Base-by-base conservation (phyloP, 2,797 vertebrate species). In the Tarsius wallacei region DNA sequence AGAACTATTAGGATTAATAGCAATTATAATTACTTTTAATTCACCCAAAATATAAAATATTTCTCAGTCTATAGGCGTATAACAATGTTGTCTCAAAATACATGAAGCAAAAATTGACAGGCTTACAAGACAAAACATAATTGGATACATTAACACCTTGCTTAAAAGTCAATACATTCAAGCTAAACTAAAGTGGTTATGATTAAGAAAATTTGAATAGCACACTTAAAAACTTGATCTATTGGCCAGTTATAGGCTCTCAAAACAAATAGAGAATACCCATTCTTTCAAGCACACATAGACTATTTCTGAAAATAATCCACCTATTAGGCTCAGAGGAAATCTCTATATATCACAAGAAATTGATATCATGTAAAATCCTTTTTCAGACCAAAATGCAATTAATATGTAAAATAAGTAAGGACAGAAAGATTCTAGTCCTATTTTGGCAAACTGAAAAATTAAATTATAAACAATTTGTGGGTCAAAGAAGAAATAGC, bases 81-180 rank as follows among this genome's bases (percentile, higher is more conserved):
- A 91, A 63, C 5, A 87, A 59, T n/a, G 42, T 55, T 71, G 21
- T 31, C 31, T 94, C 64, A 83, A 96, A 78, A 70, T 77, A 82
- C 31, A 42, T 36, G 24, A 89, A 83, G 42, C 63, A 64, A 95
- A 93, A 93, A 77, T 49, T 15, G 11, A 53, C 4, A 90, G 21
- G 71, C 86, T 89, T 59, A 16, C 2, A 66, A 68, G 24, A 78
- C 78, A 10, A 82, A 68, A 33, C 17, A 57, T 24, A 78, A 61
- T n/a, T 96, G 19, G 24, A 83, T 70, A 63, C 78, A 42, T 88
- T 78, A 95, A 55, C 11, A 66, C 5, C 3, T 77, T 88, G 36
- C 9, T 80, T 53, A 73, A 83, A 89, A 64, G 42, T 31, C 74
- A 94, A 64, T 80, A 96, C 92, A 70, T 81, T 91, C 42, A 94